Percentiles rank a stretch among this genome's conserved stretches.
These are phyloP conservation scores for Pollachius pollachius DNA, from an alignment of 2,113 vertebrate species.

Conservation along the genomic window DNA sequence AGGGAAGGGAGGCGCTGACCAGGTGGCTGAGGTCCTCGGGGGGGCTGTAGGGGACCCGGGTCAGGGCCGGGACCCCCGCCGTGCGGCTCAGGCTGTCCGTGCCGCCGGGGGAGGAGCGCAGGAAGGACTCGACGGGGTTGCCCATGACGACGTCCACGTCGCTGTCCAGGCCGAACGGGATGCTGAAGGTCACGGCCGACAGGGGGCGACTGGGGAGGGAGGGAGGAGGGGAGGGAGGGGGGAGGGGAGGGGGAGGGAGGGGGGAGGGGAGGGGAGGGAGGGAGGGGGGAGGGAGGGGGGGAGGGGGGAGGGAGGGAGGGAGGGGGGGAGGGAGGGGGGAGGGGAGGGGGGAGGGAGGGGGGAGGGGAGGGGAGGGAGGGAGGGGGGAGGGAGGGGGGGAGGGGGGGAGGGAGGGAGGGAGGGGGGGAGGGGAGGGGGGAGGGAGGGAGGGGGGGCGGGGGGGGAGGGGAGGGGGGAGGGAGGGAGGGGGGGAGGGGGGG, in stretches of 20 bases:
- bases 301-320: conserved; percentile 16
- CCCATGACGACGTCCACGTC: conserved; percentile 94
- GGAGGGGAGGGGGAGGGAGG: background rate
- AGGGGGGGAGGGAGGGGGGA: conserved; percentile 15
- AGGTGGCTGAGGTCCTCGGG: conserved; percentile 75
- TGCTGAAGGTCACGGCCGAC: conserved; percentile 89
- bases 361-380: conserved; percentile 13
- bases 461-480: too few relatives aligned
- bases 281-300: conserved; percentile 18
- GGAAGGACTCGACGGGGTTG: conserved; percentile 81
- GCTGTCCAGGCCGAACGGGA: conserved; percentile 93
- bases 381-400: conserved; percentile 32
- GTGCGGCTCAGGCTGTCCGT: conserved; percentile 77
- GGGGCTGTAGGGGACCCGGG: conserved; percentile 59
- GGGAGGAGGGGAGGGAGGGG: too few relatives aligned
- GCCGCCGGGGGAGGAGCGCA: conserved; percentile 77
- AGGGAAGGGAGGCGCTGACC: conserved; percentile 52
- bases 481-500: conserved; percentile 5
- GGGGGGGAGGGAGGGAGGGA: conserved; percentile 67
- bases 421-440: conserved; percentile 12
- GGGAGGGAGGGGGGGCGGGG: background rate
- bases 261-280: conserved; percentile 14
- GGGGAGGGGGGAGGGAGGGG: conserved; percentile 25
- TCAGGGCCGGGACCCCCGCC: conserved; percentile 59
- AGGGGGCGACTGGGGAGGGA: conserved; percentile 79